phyloP scores from a whole-genome alignment of 2,113 vertebrate species.

The Psilopsiagon aymara region DNA sequence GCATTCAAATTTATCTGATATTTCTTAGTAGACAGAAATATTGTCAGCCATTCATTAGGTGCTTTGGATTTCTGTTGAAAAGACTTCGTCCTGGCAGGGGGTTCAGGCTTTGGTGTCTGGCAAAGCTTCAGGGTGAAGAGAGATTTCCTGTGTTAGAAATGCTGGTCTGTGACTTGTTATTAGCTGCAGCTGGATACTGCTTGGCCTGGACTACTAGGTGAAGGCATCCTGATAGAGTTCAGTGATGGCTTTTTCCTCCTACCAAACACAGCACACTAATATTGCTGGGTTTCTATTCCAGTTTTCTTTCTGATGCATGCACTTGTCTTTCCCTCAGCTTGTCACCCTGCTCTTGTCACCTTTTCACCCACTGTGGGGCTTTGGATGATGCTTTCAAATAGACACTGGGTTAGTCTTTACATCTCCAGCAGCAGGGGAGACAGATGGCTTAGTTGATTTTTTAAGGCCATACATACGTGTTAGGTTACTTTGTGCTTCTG shows the following conservation, averaged over 20 bases:
- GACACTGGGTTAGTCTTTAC: neutral
- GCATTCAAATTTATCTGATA: neutral
- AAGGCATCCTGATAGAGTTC: neutral
- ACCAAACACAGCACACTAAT: neutral
- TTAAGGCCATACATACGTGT: neutral
- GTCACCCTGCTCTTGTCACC: accelerated
- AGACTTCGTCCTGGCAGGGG: neutral
- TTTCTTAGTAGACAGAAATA: neutral
- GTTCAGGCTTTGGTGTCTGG: neutral
- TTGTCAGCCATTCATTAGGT: neutral
- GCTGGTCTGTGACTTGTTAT: neutral
- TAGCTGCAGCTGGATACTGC: neutral
- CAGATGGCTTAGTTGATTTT: neutral
- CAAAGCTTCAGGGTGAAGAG: neutral
- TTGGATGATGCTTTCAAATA: neutral
- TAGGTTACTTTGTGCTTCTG: neutral
- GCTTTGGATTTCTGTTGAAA: neutral
- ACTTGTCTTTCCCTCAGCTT: neutral
- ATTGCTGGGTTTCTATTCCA: neutral
- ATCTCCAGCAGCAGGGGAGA: neutral
- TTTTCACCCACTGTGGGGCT: neutral
- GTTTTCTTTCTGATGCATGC: neutral
- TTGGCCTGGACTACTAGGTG: neutral
- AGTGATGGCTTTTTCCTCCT: neutral
- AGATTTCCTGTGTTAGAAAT: neutral